A percentile compares a stretch with the other conserved stretches of the same genome.
phyloP scores from a whole-genome alignment of 2,888 invertebrate species.

The Lissonota sp. region DNA sequence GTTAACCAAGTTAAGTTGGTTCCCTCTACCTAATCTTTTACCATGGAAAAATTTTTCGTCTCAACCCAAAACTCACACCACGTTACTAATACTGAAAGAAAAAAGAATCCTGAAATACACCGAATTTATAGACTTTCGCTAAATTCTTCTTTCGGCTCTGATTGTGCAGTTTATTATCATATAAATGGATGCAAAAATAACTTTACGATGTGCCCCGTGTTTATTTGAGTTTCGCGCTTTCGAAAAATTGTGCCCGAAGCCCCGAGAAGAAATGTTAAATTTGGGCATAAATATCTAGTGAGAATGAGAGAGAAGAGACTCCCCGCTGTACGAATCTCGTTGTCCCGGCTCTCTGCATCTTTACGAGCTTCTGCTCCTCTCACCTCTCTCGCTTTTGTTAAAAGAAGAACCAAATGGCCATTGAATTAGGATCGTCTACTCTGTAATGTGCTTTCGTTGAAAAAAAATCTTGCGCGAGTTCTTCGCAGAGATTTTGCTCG shows the following conservation, averaged over 20 bases:
- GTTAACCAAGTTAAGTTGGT: too few species aligned
- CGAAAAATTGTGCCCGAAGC: not conserved
- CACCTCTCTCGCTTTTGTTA: slow-evolving; percentile 9
- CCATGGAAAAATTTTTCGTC: not conserved
- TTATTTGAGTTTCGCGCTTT: slow-evolving; percentile 15
- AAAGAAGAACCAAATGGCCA: slow-evolving; percentile 18
- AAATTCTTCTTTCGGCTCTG: not conserved
- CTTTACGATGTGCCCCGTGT: not conserved
- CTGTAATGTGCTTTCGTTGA: not conserved
- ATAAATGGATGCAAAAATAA: not conserved
- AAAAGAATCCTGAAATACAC: not conserved
- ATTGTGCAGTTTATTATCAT: slow-evolving; percentile 22
- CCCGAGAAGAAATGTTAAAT: slow-evolving; percentile 70
- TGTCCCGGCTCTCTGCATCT: slow-evolving; percentile 63
- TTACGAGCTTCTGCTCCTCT: slow-evolving; percentile 64
- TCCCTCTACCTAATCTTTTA: too few species aligned
- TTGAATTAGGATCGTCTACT: slow-evolving; percentile 53
- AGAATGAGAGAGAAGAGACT: not conserved
- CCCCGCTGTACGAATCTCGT: slow-evolving; percentile 62
- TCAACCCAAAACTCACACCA: not conserved
- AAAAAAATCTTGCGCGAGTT: slow-evolving; percentile 11
- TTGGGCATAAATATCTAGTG: slow-evolving; percentile 72
- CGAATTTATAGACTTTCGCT: slow-evolving; percentile 46
- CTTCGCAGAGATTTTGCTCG: slow-evolving; percentile 24
- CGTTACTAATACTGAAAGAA: not conserved